These are phyloP conservation scores for Phortica variegata DNA, from an alignment of 1,140 invertebrate genomes.

Conservation along the genomic window DNA sequence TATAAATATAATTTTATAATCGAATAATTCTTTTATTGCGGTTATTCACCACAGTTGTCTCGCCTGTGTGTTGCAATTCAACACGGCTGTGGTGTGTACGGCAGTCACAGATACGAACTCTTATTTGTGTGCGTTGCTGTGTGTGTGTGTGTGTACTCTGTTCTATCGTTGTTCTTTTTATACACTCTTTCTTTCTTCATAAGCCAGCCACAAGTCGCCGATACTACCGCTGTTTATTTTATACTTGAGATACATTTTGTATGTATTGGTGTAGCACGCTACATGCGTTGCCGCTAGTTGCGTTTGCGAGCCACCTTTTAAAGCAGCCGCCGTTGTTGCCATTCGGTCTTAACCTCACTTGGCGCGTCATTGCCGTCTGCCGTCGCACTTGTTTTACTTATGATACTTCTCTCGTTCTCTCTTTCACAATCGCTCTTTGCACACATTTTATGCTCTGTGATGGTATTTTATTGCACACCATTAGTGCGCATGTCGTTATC, in stretches of 20 bases:
- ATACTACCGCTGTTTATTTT: conserved; percentile 16
- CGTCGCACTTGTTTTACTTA: too few species aligned
- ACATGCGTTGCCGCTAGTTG: conserved; percentile 8
- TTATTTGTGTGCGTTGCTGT: conserved; percentile 16
- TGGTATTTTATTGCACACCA: too few species aligned
- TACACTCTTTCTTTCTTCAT: conserved; percentile 5
- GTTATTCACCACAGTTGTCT: too few species aligned
- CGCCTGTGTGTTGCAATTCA: background rate
- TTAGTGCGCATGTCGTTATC: too few species aligned
- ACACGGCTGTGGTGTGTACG: conserved; percentile 7
- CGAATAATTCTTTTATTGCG: background rate
- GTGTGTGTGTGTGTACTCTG: conserved; percentile 14
- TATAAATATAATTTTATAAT: background rate
- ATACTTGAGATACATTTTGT: conserved; percentile 13
- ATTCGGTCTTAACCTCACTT: too few species aligned
- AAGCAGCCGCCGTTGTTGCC: too few species aligned
- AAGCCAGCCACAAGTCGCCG: conserved; percentile 20
- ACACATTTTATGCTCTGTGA: too few species aligned
- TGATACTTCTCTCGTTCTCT: too few species aligned
- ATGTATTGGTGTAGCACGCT: conserved; percentile 7
- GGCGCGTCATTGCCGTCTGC: too few species aligned
- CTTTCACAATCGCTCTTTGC: too few species aligned
- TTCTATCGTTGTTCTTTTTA: conserved; percentile 5
- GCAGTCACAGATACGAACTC: conserved; percentile 31
- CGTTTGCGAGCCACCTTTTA: too few species aligned